Conservation (phyloP, 2,888 invertebrate genomes). For the Dryocosmus kuriphilus region DNA sequence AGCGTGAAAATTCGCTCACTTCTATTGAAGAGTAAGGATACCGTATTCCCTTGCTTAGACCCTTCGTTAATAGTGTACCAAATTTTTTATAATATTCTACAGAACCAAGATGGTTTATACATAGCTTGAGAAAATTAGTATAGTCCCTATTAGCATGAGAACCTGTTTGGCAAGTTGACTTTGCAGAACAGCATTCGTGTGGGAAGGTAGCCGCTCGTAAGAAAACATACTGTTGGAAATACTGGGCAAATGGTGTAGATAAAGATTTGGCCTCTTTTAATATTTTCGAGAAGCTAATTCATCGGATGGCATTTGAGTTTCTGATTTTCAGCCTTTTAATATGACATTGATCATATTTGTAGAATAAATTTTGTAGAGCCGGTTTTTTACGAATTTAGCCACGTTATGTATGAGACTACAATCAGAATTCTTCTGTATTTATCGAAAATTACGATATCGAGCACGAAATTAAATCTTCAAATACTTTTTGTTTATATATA, state of each 20-base stretch:
- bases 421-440: background rate
- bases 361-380: slow-evolving; percentile 13
- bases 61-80: background rate
- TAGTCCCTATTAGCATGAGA: background rate
- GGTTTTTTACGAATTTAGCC: slow-evolving; percentile 25
- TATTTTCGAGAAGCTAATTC: slow-evolving; percentile 15
- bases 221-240: slow-evolving; percentile 10
- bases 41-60: background rate
- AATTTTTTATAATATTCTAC: slow-evolving; percentile 17
- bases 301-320: slow-evolving; percentile 11
- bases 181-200: background rate
- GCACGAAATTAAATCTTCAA: background rate
- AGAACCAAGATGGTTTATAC: slow-evolving; percentile 15
- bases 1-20: background rate
- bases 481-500: slow-evolving; percentile 2
- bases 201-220: no score
- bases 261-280: background rate
- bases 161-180: background rate
- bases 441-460: background rate
- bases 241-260: slow-evolving; percentile 7
- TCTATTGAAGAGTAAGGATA: background rate
- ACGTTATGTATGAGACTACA: slow-evolving; percentile 10
- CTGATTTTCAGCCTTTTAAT: slow-evolving; percentile 22
- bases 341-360: slow-evolving; percentile 1
- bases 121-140: background rate